Conservation (phyloP, 2,888 invertebrate species). For the Druceiella hillmani region DNA sequence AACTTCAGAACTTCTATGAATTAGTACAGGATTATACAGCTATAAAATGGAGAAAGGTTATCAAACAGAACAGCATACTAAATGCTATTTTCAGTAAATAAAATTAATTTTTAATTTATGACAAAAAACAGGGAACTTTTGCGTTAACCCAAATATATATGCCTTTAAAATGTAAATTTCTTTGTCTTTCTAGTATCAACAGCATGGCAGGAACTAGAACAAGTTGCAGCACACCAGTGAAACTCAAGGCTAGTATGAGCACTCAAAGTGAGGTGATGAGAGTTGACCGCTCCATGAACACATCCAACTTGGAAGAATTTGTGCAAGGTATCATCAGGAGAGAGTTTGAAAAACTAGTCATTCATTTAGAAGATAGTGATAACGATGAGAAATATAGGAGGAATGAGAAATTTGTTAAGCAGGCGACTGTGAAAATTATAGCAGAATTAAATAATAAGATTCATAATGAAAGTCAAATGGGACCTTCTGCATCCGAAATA, state of each 20-base stretch:
- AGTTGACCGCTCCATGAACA: conserved; percentile 32
- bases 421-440: conserved; percentile 34
- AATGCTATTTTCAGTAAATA: no score
- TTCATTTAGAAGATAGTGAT: no score
- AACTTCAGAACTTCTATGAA: no score
- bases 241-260: conserved; percentile 1
- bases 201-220: no score
- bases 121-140: no score
- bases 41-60: no score
- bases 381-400: conserved; percentile 31
- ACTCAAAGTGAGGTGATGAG: not conserved
- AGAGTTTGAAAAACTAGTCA: conserved; percentile 37
- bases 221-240: conserved; percentile 18
- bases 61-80: no score
- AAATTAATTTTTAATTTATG: no score
- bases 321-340: conserved; percentile 41
- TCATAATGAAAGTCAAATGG: conserved; percentile 1
- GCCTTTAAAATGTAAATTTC: no score
- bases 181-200: no score
- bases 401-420: conserved; percentile 35
- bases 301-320: conserved; percentile 40
- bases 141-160: no score
- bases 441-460: conserved; percentile 30
- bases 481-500: not conserved
- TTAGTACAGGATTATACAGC: no score